Evolutionary conservation across 2,888 invertebrate genomes (phyloP), one percentile per base, ranked within the genome.

Genomic region (Noctuana brunneofusca): DNA sequence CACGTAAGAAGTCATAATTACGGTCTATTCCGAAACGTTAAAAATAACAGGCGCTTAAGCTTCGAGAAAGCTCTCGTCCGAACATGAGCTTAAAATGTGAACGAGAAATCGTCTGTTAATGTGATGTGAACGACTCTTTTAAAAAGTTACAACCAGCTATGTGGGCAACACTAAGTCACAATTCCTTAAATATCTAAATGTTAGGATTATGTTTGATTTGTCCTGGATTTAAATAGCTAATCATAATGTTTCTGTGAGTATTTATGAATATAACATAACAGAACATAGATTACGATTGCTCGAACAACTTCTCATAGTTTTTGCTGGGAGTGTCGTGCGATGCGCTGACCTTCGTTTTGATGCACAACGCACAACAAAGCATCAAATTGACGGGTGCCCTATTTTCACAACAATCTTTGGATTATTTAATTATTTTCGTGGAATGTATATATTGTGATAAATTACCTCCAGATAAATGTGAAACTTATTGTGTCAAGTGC

Each of bases 351-450:
- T 91, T 92, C 92, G 92, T 89, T 86, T 89, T 85, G 92, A 92
- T 92, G 92, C 92, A 92, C 92, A 92, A 92, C 92, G 92, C 92
- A 92, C 92, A 92, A 92, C 92, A 92, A 92, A 92, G 92, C 92
- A 92, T 92, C 92, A 92, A 91, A 90, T 90, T 92, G 92, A 92
- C 92, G 91, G 89, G 89, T 92, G 92, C 89, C 91, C 92, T 88
- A 92, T 91, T 91, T 92, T 88, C 90, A 90, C 87, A 90, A 92
- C 91, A 92, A 87, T 88, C 83, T 83, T 81, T 78, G 70, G 79
- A 82, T 80, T 78, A 81, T 76, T 76, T 79, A 78, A 74, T 76
- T 75, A 71, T 70, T 72, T 72, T 75, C 70, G 72, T 76, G 75
- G 73, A 79, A 76, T 70, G 66, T 69, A 65, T 71, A 69, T 70